Percentiles rank a stretch among this genome's conserved stretches.
Conservation (phyloP, 2,797 vertebrate genomes). For the Aplochiton taeniatus region DNA sequence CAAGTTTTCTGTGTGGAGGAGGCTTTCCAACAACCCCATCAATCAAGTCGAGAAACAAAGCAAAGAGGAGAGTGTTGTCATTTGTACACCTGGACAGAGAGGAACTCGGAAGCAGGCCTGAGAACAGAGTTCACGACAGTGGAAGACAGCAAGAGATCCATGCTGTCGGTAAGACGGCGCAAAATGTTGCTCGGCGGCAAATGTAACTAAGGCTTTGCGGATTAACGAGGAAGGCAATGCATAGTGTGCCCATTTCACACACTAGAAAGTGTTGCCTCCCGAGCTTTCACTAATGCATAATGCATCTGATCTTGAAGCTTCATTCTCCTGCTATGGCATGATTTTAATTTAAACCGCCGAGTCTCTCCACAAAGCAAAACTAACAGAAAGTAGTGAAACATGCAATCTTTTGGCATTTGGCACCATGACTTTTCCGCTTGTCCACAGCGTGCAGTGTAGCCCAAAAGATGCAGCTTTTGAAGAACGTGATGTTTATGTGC, state of each 20-base stretch:
- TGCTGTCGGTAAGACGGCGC: conserved; percentile 63
- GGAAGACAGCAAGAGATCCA: conserved; percentile 37
- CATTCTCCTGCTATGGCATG: conserved; percentile 51
- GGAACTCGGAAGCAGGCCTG: conserved; percentile 31
- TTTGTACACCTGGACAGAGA: conserved; percentile 32
- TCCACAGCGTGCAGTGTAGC: conserved; percentile 8
- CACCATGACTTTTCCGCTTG: background rate
- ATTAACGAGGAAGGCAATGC: conserved; percentile 29
- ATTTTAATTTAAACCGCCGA: conserved; percentile 34
- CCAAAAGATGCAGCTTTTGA: conserved; percentile 4
- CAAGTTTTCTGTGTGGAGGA: conserved; percentile 45
- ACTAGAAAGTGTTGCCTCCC: conserved; percentile 7
- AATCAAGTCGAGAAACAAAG: conserved; percentile 18
- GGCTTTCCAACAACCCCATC: conserved; percentile 25
- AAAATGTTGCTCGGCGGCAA: conserved; percentile 42
- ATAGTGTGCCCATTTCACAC: conserved; percentile 25
- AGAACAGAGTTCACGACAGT: conserved; percentile 46
- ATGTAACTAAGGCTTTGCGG: conserved; percentile 53
- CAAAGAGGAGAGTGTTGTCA: conserved; percentile 22
- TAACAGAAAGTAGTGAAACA: conserved; percentile 30
- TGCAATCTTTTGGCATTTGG: background rate
- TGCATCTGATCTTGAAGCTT: conserved; percentile 26
- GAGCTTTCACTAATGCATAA: conserved; percentile 50
- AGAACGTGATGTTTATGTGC: conserved; percentile 12
- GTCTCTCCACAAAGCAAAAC: conserved; percentile 25